phyloP scores from a whole-genome alignment of 1,140 invertebrate genomes.

The Ostrea edulis region DNA sequence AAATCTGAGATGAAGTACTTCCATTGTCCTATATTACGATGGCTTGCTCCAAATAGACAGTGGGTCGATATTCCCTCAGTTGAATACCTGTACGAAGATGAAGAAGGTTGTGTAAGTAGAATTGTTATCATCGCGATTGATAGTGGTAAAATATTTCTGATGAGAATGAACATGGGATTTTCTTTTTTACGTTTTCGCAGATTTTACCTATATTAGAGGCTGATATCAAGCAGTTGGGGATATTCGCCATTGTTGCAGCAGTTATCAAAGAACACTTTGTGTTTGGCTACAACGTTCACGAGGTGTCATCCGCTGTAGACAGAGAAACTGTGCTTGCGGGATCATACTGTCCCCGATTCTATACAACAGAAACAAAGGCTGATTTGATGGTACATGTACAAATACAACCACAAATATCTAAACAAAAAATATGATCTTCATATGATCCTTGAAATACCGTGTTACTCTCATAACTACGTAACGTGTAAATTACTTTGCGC shows the following conservation, averaged over 20 bases:
- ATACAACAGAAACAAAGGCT: background rate
- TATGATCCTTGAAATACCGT: too few species aligned
- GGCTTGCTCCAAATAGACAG: background rate
- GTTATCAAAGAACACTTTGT: conserved; percentile 29
- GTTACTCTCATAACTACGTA: too few species aligned
- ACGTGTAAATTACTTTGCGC: background rate
- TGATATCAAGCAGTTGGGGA: background rate
- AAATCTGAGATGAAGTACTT: conserved; percentile 38
- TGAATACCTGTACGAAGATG: conserved; percentile 43
- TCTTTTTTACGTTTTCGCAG: background rate
- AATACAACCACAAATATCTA: background rate
- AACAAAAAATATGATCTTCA: background rate
- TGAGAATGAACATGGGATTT: background rate
- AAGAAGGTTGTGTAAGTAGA: conserved; percentile 31
- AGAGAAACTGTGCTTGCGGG: background rate
- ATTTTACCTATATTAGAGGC: conserved; percentile 37
- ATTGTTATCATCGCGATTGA: background rate
- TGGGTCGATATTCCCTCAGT: conserved; percentile 26
- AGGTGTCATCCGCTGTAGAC: conserved; percentile 22
- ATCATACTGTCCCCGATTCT: conserved; percentile 30
- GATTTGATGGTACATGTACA: background rate
- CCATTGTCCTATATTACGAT: conserved; percentile 19
- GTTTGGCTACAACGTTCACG: conserved; percentile 1
- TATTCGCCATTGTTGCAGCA: conserved; percentile 5
- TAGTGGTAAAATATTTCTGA: background rate